Evolutionary conservation across 1,140 invertebrate genomes (phyloP).

Genomic region (Radopholus similis): DNA sequence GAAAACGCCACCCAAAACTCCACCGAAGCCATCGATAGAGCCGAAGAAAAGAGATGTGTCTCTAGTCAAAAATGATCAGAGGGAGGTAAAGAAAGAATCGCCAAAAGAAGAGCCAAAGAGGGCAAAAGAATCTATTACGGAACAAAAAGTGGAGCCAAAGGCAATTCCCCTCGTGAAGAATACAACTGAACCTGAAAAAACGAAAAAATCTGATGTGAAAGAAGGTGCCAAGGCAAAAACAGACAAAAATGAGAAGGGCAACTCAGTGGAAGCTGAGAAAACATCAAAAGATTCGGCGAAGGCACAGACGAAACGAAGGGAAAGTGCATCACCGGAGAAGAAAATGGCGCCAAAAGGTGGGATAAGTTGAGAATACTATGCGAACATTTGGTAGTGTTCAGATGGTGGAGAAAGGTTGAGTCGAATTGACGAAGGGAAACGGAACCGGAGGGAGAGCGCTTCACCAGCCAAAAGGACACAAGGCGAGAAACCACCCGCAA

Average conservation of each 20-base stretch:
- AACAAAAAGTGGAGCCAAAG: not conserved
- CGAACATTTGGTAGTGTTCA: too few species aligned
- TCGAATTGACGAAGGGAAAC: not conserved
- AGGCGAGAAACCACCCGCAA: not conserved
- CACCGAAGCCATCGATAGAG: not conserved
- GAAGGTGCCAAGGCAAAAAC: too few species aligned
- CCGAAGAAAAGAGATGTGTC: constrained; percentile 4
- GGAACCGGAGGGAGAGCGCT: not conserved
- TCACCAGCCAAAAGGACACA: not conserved
- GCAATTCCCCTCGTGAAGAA: too few species aligned
- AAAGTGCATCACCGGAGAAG: not conserved
- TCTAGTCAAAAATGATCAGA: not conserved
- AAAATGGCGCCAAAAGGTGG: not conserved
- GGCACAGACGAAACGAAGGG: too few species aligned
- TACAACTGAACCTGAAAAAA: too few species aligned
- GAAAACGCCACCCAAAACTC: constrained; percentile 10
- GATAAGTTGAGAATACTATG: not conserved
- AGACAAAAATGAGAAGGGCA: constrained; percentile 1
- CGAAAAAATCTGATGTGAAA: too few species aligned
- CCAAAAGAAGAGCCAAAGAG: not conserved
- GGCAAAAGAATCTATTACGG: not conserved
- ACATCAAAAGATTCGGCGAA: not conserved
- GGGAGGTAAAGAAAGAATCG: not conserved
- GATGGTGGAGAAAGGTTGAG: not conserved
- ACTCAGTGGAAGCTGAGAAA: not conserved